phyloP scores from a whole-genome alignment of 2,113 vertebrate species.

The Oophaga pumilio region DNA sequence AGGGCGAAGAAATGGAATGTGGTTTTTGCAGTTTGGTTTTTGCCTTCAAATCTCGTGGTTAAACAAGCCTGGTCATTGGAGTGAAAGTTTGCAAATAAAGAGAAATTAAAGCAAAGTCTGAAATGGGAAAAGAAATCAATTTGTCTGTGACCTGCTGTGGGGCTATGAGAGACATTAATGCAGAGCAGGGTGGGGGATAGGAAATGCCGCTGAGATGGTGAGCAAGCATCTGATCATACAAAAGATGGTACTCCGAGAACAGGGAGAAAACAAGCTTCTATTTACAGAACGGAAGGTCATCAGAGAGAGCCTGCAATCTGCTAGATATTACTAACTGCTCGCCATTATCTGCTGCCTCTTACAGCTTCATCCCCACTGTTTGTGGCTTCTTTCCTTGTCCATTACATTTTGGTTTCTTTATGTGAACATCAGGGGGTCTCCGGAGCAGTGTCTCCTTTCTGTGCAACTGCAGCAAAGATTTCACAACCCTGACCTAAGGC shows the following conservation, averaged over 20 bases:
- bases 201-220: slow-evolving; percentile 2
- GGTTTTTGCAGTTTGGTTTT: too few species aligned
- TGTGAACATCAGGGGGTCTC: slow-evolving; percentile 40
- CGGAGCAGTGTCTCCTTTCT: neutral
- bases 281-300: slow-evolving; percentile 56
- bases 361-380: slow-evolving; percentile 31
- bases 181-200: slow-evolving; percentile 31
- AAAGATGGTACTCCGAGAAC: slow-evolving; percentile 45
- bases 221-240: slow-evolving; percentile 40
- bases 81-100: slow-evolving; percentile 50
- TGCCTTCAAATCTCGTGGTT: neutral
- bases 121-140: slow-evolving; percentile 48
- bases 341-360: slow-evolving; percentile 38
- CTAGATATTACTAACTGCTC: slow-evolving; percentile 45
- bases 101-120: slow-evolving; percentile 40
- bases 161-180: slow-evolving; percentile 34
- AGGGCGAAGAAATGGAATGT: neutral
- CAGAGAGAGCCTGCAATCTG: slow-evolving; percentile 52
- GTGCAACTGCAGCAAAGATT: slow-evolving; percentile 6
- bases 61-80: neutral
- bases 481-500: slow-evolving; percentile 15
- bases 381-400: slow-evolving; percentile 16
- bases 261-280: slow-evolving; percentile 49
- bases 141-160: slow-evolving; percentile 46
- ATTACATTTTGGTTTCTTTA: slow-evolving; percentile 40